phyloP scores from a whole-genome alignment of 2,888 invertebrate species.

The Brachyopa scutellaris region DNA sequence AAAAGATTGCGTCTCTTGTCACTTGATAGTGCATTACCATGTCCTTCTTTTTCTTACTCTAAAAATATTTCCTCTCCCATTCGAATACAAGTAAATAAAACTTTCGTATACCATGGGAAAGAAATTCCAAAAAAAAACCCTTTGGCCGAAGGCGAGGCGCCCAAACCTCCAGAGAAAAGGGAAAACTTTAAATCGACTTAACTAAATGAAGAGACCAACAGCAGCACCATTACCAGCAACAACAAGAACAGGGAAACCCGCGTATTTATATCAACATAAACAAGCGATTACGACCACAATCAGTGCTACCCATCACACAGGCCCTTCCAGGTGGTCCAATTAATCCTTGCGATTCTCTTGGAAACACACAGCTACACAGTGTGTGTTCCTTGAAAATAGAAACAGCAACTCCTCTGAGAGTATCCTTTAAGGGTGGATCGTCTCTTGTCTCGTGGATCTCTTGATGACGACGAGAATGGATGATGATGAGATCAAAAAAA shows the following conservation, averaged over 20 bases:
- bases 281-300: constrained; percentile 72
- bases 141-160: constrained; percentile 27
- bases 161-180: constrained; percentile 10
- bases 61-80: too few relatives aligned
- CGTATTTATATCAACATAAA: constrained; percentile 70
- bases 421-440: constrained; percentile 53
- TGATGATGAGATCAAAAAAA: constrained; percentile 47
- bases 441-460: constrained; percentile 8
- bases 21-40: too few relatives aligned
- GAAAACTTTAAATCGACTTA: constrained; percentile 22
- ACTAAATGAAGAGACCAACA: constrained; percentile 7
- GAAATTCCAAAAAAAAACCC: constrained; percentile 18
- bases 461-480: constrained; percentile 46
- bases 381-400: neutral
- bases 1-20: too few relatives aligned
- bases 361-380: constrained; percentile 34
- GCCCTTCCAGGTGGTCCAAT: constrained; percentile 72
- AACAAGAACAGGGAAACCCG: constrained; percentile 47
- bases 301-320: constrained; percentile 72
- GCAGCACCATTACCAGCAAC: constrained; percentile 45
- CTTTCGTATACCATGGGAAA: neutral
- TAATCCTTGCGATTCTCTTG: constrained; percentile 69
- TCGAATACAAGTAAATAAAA: neutral
- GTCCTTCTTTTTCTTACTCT: too few relatives aligned
- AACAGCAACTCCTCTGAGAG: neutral